phyloP scores from a whole-genome alignment of 1,140 invertebrate genomes.

The Conus ventricosus region DNA sequence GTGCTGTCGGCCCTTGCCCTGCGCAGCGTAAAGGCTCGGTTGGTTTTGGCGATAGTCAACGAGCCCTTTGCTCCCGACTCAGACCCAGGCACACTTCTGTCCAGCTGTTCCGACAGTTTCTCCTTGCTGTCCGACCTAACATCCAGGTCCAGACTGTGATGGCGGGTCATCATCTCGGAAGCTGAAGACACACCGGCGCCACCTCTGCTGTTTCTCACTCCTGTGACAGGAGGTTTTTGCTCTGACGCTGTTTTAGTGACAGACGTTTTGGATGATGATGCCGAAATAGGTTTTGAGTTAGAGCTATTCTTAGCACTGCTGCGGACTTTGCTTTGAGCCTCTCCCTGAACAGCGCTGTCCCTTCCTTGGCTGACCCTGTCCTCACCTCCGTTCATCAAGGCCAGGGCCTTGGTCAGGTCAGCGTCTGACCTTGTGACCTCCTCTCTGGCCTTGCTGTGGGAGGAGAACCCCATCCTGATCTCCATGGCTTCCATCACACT shows the following conservation, averaged over 20 bases:
- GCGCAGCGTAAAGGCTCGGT: slow-evolving; percentile 75
- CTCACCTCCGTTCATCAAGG: slow-evolving; percentile 63
- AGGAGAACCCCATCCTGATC: slow-evolving; percentile 67
- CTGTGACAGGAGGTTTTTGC: slow-evolving; percentile 27
- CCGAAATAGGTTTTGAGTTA: not conserved
- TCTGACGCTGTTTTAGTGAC: not conserved
- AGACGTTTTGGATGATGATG: not conserved
- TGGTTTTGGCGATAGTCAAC: slow-evolving; percentile 71
- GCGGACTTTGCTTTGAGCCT: not conserved
- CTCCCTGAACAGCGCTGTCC: not conserved
- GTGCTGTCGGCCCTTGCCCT: slow-evolving; percentile 69
- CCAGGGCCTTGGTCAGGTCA: slow-evolving; percentile 63
- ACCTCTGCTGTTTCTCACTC: not conserved
- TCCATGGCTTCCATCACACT: slow-evolving; percentile 78
- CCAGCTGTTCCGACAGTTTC: slow-evolving; percentile 42
- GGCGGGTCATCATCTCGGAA: slow-evolving; percentile 22
- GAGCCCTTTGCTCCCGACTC: slow-evolving; percentile 65
- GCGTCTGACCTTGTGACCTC: slow-evolving; percentile 45
- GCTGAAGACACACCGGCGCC: slow-evolving; percentile 37
- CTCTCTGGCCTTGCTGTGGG: slow-evolving; percentile 27
- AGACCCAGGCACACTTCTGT: slow-evolving; percentile 56
- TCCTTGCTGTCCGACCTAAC: slow-evolving; percentile 35
- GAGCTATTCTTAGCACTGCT: not conserved
- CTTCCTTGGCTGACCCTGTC: not conserved
- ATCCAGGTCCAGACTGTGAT: slow-evolving; percentile 43